phyloP scores from a whole-genome alignment of 1,140 invertebrate genomes.

The Sarcophaga bullata region DNA sequence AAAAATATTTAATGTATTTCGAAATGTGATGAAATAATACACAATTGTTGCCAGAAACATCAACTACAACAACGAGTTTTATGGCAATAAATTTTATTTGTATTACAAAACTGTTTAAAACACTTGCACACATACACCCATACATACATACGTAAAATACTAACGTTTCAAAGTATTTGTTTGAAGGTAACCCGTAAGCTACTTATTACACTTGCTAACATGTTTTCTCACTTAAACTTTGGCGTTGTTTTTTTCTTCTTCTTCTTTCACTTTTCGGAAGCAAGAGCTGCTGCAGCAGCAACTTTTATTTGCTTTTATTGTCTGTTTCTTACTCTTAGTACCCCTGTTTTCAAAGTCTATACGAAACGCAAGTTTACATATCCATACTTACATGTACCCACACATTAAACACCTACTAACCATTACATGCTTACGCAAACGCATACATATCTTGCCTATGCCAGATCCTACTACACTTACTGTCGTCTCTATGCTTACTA shows the following conservation, averaged over 20 bases:
- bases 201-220: conserved; percentile 40
- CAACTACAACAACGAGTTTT: background rate
- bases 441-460: background rate
- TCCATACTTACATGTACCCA: background rate
- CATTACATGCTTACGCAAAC: background rate
- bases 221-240: conserved; percentile 38
- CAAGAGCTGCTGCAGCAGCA: background rate
- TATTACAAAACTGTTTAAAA: conserved; percentile 4
- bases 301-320: background rate
- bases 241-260: no score
- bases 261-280: no score
- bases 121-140: background rate
- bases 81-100: conserved; percentile 19
- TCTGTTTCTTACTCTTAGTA: background rate
- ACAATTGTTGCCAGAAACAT: background rate
- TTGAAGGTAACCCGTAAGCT: conserved; percentile 34
- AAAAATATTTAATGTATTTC: background rate
- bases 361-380: background rate
- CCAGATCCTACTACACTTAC: background rate
- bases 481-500: background rate
- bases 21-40: background rate
- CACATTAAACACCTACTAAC: background rate
- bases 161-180: background rate
- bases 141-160: background rate
- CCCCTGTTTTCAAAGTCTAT: background rate